Percentiles rank a stretch among this genome's conserved stretches.
phyloP scores from a whole-genome alignment of 2,113 vertebrate species.

The Psettodes erumei region DNA sequence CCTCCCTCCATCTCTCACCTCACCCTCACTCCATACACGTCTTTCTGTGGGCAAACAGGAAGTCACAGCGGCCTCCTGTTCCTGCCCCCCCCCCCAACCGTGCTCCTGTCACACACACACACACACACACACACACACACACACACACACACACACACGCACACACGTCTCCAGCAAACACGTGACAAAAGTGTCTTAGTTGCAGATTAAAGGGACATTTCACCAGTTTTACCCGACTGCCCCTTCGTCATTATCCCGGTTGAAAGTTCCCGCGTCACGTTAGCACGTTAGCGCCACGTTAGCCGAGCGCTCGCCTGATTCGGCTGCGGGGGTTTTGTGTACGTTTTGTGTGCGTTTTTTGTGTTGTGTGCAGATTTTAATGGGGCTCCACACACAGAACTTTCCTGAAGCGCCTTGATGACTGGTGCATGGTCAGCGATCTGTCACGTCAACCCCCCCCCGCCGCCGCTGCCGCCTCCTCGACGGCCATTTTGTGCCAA shows the following conservation, averaged over 20 bases:
- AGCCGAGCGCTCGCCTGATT: not conserved
- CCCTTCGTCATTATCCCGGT: too few relatives aligned
- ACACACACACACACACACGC: too few relatives aligned
- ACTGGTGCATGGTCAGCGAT: slow-evolving; percentile 54
- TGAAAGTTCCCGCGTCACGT: too few relatives aligned
- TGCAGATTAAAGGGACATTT: not conserved
- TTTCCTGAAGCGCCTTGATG: slow-evolving; percentile 32
- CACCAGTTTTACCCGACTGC: not conserved
- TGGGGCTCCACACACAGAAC: slow-evolving; percentile 19
- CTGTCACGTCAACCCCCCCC: slow-evolving; percentile 51
- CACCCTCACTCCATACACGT: slow-evolving; percentile 4
- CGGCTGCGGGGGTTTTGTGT: too few relatives aligned
- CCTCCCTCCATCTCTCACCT: slow-evolving; percentile 16
- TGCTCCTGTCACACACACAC: slow-evolving; percentile 60
- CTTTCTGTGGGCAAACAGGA: slow-evolving; percentile 62
- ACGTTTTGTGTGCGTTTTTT: not conserved
- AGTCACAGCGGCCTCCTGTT: slow-evolving; percentile 50
- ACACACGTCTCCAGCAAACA: slow-evolving; percentile 25
- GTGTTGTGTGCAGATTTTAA: slow-evolving; percentile 14
- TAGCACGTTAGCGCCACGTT: too few relatives aligned
- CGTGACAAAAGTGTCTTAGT: not conserved
- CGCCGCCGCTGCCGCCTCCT: slow-evolving; percentile 29
- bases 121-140: too few relatives aligned
- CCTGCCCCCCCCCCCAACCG: slow-evolving; percentile 27
- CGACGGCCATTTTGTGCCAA: slow-evolving; percentile 24